Conservation (phyloP, 2,797 vertebrate genomes). For the Coluber constrictor region DNA sequence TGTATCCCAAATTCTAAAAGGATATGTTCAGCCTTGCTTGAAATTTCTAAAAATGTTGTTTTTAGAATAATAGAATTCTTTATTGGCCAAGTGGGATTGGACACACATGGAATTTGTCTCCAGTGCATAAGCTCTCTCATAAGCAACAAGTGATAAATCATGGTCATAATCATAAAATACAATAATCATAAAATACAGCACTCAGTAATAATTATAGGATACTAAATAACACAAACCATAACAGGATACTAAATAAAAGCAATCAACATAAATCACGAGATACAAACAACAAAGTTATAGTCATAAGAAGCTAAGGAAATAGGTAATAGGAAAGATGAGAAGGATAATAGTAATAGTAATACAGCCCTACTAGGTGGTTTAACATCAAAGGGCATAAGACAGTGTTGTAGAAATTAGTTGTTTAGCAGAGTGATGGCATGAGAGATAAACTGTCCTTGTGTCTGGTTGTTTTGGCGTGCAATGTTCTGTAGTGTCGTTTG, state of each 20-base stretch:
- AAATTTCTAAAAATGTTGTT: neutral
- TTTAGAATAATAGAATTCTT: neutral
- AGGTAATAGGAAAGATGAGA: neutral
- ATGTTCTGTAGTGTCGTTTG: neutral
- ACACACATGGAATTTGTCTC: neutral
- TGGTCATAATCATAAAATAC: neutral
- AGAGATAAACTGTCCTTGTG: neutral
- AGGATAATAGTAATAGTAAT: neutral
- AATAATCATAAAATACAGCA: neutral
- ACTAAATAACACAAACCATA: neutral
- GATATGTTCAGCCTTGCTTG: neutral
- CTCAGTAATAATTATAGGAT: neutral
- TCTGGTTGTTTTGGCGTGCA: neutral
- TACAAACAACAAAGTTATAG: neutral
- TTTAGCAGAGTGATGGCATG: neutral
- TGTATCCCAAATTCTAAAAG: neutral
- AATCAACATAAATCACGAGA: neutral
- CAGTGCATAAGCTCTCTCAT: neutral
- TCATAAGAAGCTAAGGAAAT: neutral
- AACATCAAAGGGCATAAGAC: neutral
- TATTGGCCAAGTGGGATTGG: neutral
- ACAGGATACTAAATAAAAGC: neutral
- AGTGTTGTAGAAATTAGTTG: neutral
- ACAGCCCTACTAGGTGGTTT: neutral
- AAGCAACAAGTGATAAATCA: neutral